A percentile compares a stretch with the other conserved stretches of the same genome.
These are phyloP conservation scores for Chloroceryle aenea DNA, from an alignment of 2,113 vertebrate genomes.

Conservation along the genomic window DNA sequence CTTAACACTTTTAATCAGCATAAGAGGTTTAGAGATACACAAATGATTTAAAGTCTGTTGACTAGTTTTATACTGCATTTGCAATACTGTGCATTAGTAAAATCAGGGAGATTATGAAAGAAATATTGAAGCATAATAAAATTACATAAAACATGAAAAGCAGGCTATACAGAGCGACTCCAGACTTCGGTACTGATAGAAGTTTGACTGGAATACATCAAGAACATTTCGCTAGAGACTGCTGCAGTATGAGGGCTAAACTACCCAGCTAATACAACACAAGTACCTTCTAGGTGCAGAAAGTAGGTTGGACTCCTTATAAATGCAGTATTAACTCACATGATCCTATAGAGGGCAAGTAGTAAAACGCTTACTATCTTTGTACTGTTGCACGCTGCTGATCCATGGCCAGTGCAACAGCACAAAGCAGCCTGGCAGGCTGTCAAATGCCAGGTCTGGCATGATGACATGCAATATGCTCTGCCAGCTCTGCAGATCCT, in stretches of 20 bases:
- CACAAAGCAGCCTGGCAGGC: conserved; percentile 18
- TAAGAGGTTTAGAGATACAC: conserved; percentile 73
- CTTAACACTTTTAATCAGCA: conserved; percentile 73
- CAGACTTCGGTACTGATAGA: neutral
- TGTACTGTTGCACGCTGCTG: neutral
- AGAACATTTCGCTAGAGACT: neutral
- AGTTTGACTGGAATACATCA: neutral
- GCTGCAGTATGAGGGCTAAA: neutral
- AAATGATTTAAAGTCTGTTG: conserved; percentile 69
- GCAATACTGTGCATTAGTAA: conserved; percentile 73
- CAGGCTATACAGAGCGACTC: neutral
- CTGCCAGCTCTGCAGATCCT: conserved; percentile 45
- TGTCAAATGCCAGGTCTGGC: conserved; percentile 22
- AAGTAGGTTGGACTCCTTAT: neutral
- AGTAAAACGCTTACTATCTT: neutral
- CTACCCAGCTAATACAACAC: neutral
- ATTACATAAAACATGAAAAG: conserved; percentile 56
- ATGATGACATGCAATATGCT: conserved; percentile 4
- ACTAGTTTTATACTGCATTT: conserved; percentile 69
- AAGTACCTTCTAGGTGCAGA: neutral
- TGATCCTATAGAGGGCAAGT: neutral
- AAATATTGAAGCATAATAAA: conserved; percentile 49
- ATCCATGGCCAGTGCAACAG: neutral
- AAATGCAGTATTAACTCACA: neutral
- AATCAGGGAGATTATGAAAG: conserved; percentile 67